Base-by-base conservation (phyloP, 2,113 vertebrate genomes). In the Ceuthmochares aereus region DNA sequence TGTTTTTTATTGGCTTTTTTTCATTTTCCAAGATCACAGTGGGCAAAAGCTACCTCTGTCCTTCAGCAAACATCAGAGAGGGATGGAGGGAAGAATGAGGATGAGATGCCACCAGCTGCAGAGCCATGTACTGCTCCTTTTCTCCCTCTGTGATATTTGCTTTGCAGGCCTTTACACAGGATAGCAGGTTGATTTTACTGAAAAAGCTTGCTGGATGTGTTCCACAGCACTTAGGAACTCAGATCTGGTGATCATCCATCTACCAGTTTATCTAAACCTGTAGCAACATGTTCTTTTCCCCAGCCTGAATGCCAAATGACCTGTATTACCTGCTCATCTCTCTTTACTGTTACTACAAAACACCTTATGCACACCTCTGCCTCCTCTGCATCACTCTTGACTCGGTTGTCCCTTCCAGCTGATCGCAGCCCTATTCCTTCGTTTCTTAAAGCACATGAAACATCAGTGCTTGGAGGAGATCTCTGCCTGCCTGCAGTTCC, bases 141-240 rank as follows among this genome's bases (percentile, higher is more conserved):
- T 56, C 67, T 59, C 37, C 34, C 26, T 2, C 3, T 19, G 1
- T 5, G 25, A 7, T 17, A 2, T 7, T 52, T 83, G 40, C 59
- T 74, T 32, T 3, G 3, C 1, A 2, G 43, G 23, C 2, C 32
- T 36, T 66, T 16, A 7, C 12, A 2, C 0, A 2, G 70, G 37
- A 30, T 0, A 63, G 60, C 60, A 58, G 62, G 72, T 69, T 18
- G 40, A 10, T 69, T 42, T 76, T 26, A 60, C n/a, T 1, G 1
- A 58, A 37, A 6, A 23, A 26, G 2, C 37, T 81, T 79, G 37
- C 70, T 68, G 43, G 27, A 36, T 47, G 18, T 7, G 26, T 66
- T 49, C 64, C 63, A 51, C 11, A 42, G 7, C 73, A 36, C 49
- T 8, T 2, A 49, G 84, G 17, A 64, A 13, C 36, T 54, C 30